A percentile compares a stretch with the other conserved stretches of the same genome.
These are phyloP conservation scores for Colius striatus DNA, from an alignment of 2,113 vertebrate species.

Conservation along the genomic window DNA sequence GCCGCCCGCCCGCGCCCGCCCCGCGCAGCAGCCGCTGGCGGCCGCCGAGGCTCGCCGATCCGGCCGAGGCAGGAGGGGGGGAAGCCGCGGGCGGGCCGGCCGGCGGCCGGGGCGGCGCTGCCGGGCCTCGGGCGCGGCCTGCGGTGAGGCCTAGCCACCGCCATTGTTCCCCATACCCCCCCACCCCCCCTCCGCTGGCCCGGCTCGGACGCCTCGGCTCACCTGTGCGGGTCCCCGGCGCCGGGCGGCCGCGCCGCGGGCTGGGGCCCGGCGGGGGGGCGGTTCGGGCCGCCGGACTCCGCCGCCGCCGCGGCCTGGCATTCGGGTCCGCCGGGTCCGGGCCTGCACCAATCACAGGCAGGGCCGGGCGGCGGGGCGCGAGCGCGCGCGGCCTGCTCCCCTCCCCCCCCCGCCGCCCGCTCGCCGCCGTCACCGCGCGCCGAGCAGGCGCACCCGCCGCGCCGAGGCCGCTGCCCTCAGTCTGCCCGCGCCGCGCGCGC, in stretches of 20 bases:
- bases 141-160: background rate
- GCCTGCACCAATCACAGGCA: conserved; percentile 84
- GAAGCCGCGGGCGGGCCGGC: too few relatives aligned
- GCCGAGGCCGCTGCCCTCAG: conserved; percentile 5
- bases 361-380: conserved; percentile 71
- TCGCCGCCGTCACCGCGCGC: conserved; percentile 74
- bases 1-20: background rate
- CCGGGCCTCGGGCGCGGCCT: conserved; percentile 14
- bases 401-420: conserved; percentile 8
- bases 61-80: too few relatives aligned
- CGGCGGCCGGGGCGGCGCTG: too few relatives aligned
- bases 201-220: background rate
- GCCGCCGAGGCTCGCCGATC: background rate
- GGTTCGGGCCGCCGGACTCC: background rate
- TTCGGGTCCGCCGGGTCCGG: conserved; percentile 53
- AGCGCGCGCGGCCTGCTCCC: conserved; percentile 83
- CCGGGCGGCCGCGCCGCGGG: background rate
- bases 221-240: background rate
- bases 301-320: conserved; percentile 30
- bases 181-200: background rate
- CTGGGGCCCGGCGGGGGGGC: background rate
- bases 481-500: background rate
- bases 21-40: background rate
- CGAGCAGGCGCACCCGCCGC: background rate
- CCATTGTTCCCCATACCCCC: background rate